phyloP scores from a whole-genome alignment of 2,113 vertebrate genomes.

The Pelobates fuscus region DNA sequence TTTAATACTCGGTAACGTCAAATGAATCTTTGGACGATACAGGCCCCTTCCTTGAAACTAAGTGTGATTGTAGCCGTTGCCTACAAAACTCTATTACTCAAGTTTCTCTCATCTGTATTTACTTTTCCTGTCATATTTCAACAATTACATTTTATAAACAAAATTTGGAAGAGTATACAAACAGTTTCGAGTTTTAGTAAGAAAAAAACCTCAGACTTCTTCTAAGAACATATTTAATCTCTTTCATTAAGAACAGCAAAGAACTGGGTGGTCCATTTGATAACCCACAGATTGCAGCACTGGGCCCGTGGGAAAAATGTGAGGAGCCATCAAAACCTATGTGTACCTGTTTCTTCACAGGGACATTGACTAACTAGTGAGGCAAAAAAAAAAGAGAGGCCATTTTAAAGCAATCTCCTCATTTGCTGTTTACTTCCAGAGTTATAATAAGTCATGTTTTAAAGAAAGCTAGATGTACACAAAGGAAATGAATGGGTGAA shows the following conservation, averaged over 20 bases:
- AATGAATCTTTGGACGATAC: too few species aligned
- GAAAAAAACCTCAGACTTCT: slow-evolving; percentile 26
- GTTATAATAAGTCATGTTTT: too few species aligned
- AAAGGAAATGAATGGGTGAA: too few species aligned
- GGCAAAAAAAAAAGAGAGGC: background rate
- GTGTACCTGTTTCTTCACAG: background rate
- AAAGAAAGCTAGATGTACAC: too few species aligned
- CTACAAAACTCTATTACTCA: slow-evolving; percentile 2
- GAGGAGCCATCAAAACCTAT: background rate
- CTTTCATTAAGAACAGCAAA: slow-evolving; percentile 23
- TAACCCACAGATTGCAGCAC: slow-evolving; percentile 1
- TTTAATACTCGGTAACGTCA: too few species aligned
- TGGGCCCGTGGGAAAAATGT: slow-evolving; percentile 25
- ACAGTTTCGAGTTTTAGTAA: slow-evolving; percentile 41
- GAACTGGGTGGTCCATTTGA: slow-evolving; percentile 39
- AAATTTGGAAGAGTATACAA: slow-evolving; percentile 31
- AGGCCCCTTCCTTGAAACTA: background rate
- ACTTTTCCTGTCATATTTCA: slow-evolving; percentile 48
- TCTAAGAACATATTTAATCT: slow-evolving; percentile 33
- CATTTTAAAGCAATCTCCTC: background rate
- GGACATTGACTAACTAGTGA: slow-evolving; percentile 6
- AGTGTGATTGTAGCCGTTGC: background rate
- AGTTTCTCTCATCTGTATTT: slow-evolving; percentile 39
- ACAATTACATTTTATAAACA: slow-evolving; percentile 51
- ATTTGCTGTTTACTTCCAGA: too few species aligned